phyloP scores from a whole-genome alignment of 2,113 vertebrate species.

The Brachypteracias leptosomus region DNA sequence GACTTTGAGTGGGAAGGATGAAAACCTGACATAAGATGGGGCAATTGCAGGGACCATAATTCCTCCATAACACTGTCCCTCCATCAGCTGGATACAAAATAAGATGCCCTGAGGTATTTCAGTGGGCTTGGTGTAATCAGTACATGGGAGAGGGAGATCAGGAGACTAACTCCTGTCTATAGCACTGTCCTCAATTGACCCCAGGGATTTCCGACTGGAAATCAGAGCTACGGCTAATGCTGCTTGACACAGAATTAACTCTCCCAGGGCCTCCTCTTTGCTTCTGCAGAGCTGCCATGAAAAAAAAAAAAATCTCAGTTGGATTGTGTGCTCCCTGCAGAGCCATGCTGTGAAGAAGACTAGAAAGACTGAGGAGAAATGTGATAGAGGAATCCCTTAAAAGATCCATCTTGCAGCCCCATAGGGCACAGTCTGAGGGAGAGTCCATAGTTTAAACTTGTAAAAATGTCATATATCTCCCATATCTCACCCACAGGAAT shows the following conservation, averaged over 20 bases:
- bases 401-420: not conserved
- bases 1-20: not conserved
- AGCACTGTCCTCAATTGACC: slow-evolving; percentile 45
- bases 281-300: not conserved
- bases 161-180: not conserved
- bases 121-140: not conserved
- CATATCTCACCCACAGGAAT: not conserved
- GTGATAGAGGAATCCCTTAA: not conserved
- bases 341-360: not conserved
- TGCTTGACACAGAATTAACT: slow-evolving; percentile 66
- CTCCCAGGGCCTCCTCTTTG: slow-evolving; percentile 10
- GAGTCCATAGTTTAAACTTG: not conserved
- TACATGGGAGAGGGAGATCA: not conserved
- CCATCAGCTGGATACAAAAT: not conserved
- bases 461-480: slow-evolving; percentile 24
- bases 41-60: not conserved
- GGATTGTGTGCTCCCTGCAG: not conserved
- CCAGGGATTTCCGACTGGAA: slow-evolving; percentile 57
- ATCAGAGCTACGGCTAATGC: slow-evolving; percentile 59
- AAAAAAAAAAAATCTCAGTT: not conserved
- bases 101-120: not conserved
- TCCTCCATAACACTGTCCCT: not conserved
- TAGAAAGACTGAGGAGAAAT: not conserved
- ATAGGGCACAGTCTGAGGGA: not conserved
- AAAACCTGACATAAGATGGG: not conserved